Evolutionary conservation across 2,888 invertebrate species (phyloP), one percentile per base, ranked within the genome.

Genomic region (Clistopyga incitator): DNA sequence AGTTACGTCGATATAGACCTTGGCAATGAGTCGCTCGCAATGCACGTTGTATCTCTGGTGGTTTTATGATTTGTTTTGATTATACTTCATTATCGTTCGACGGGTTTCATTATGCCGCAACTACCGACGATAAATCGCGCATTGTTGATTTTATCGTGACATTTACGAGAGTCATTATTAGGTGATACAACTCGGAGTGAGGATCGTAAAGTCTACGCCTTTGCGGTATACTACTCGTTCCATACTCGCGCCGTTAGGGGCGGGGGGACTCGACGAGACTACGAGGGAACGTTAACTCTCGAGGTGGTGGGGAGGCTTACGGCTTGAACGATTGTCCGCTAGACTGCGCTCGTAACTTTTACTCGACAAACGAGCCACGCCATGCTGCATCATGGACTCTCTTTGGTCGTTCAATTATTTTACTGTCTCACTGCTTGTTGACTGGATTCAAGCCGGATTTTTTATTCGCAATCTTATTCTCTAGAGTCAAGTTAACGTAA

Each of bases 101-200:
- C 90, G 90, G 90, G 90, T 92, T 91, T 91, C 89, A 89, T 87
- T 89, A 89, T 87, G 88, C 86, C 87, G 72, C 90, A 90, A 91
- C 91, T 90, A 89, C 89, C 88, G 90, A 90, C 91, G 88, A 90
- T 92, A 92, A 92, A 91, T 92, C 90, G 86, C n/a, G 88, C 88
- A 89, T 87, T 90, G 92, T 90, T 93, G 92, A 92, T 93, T 92
- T 91, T 92, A 92, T 93, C 92, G 88, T 90, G 92, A 92, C 92
- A 90, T 93, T 93, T 92, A 92, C 92, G 92, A 92, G 92, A 91
- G 90, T 92, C 90, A 92, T 93, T 92, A 93, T 92, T 91, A 91
- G 91, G 91, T 90, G 90, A 91, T 91, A 92, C 90, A 90, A 89
- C 81, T 90, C 90, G 88, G 88, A 89, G 89, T 89, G 88, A 77